phyloP scores from a whole-genome alignment of 1,140 invertebrate species.

The Drosophila mojavensis region DNA sequence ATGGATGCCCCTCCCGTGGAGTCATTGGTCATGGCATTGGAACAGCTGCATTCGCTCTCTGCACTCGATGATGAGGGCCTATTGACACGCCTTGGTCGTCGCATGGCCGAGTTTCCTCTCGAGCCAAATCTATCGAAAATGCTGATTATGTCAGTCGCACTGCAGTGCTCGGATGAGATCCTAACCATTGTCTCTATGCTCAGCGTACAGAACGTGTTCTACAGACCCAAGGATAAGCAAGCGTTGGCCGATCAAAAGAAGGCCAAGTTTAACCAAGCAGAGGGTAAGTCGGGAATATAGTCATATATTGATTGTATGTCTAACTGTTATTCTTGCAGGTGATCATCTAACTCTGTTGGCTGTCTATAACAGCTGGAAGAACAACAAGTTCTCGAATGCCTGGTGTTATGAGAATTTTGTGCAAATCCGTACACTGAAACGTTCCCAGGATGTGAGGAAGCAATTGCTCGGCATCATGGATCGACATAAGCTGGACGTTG shows the following conservation, averaged over 20 bases:
- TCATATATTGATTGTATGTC: neutral
- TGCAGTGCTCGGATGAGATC: conserved; percentile 99
- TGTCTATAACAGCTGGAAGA: conserved; percentile 99
- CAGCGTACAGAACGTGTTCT: conserved; percentile 99
- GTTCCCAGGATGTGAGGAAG: conserved; percentile 99
- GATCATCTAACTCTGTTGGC: conserved; percentile 99
- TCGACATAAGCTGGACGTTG: conserved; percentile 98
- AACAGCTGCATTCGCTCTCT: conserved; percentile 98
- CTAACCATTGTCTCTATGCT: conserved; percentile 99
- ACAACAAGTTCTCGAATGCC: conserved; percentile 99
- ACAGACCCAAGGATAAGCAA: conserved; percentile 98
- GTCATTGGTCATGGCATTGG: conserved; percentile 98
- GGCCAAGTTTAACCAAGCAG: conserved; percentile 99
- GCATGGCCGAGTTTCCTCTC: conserved; percentile 99
- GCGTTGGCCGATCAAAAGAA: conserved; percentile 99
- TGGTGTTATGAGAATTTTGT: conserved; percentile 99
- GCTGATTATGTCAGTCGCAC: conserved; percentile 99
- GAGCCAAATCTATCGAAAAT: conserved; percentile 99
- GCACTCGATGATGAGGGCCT: conserved; percentile 98
- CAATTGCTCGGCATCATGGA: conserved; percentile 99
- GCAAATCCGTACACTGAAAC: conserved; percentile 97
- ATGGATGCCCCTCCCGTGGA: conserved; percentile 99
- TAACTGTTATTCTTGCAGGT: conserved; percentile 78
- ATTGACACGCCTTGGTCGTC: conserved; percentile 95
- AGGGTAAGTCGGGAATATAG: conserved; percentile 85